These are phyloP conservation scores for Nephrotoma flavescens DNA, from an alignment of 2,888 invertebrate species.

Conservation along the genomic window DNA sequence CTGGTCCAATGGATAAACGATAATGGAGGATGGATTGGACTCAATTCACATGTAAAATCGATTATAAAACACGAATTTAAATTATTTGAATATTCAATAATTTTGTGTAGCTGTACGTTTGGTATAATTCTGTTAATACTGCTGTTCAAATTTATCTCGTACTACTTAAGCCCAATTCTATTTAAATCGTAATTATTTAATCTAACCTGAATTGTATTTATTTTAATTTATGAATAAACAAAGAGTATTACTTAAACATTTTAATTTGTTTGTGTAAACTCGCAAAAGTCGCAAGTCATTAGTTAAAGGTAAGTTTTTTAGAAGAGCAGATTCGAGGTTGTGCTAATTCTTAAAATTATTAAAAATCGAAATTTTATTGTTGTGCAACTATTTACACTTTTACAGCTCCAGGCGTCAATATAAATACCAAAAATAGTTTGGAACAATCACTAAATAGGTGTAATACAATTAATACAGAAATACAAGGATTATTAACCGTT, in stretches of 20 bases:
- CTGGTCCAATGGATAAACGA: conserved; percentile 63
- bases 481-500: too few relatives aligned
- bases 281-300: too few relatives aligned
- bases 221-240: neutral
- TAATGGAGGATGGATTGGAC: conserved; percentile 74
- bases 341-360: too few relatives aligned
- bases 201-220: neutral
- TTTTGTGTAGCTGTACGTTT: conserved; percentile 20
- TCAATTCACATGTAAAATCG: neutral
- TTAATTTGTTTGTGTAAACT: too few relatives aligned
- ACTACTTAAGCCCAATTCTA: conserved; percentile 14
- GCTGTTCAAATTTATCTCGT: conserved; percentile 22
- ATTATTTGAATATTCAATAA: neutral
- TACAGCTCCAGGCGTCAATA: too few relatives aligned
- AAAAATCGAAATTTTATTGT: too few relatives aligned
- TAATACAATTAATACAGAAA: too few relatives aligned
- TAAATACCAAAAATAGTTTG: too few relatives aligned
- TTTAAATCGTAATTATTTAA: neutral
- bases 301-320: too few relatives aligned
- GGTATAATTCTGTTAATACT: conserved; percentile 25
- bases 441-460: too few relatives aligned
- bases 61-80: neutral
- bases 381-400: too few relatives aligned
- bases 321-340: too few relatives aligned
- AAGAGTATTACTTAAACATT: neutral